Base-by-base conservation (phyloP, 2,113 vertebrate species). In the Ascaphus truei region DNA sequence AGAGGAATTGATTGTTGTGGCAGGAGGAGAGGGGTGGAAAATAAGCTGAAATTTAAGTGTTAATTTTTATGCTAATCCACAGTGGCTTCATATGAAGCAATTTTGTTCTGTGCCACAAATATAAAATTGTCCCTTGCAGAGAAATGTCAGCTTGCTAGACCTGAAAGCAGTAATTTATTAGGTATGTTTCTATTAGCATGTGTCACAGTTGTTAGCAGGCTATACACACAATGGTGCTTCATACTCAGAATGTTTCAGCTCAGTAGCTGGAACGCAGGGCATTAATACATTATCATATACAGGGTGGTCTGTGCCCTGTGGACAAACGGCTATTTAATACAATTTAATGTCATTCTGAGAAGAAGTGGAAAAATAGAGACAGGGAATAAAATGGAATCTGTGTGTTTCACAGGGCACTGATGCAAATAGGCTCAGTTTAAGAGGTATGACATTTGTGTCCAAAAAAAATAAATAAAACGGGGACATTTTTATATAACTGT, bases 51-150 rank as follows among this genome's bases (percentile, higher is more conserved):
- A 98, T 98, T 93, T 98, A 98, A 98, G 95, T 97, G 96, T 98
- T 98, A 98, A 98, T 98, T 99, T 98, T 99, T 98, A 98, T 98
- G 96, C 94, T 96, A 97, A 99, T 98, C 93, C 92, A 90, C 92
- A 87, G 89, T 96, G 93, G 92, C 94, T 95, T 92, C 84, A 90
- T 94, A 94, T 96, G 95, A 97, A 96, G 93, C 94, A 95, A 95
- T 97, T 97, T 97, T 94, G 92, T 94, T 93, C 91, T 89, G 92
- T 88, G 89, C 88, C 87, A 93, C 92, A 94, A 93, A 96, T 98
- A 96, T 96, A 95, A 98, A 98, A 98, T 96, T 96, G 95, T 97
- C 95, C 93, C 86, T 93, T 88, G 92, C 93, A 93, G 91, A 95
- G 95, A 95, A 97, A 96, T 96, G 94, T 95, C 96, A 96, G 94